Evolutionary conservation across 2,113 vertebrate species (phyloP), one percentile per base, ranked within the genome.

Genomic region (Melanotaenia duboulayi): DNA sequence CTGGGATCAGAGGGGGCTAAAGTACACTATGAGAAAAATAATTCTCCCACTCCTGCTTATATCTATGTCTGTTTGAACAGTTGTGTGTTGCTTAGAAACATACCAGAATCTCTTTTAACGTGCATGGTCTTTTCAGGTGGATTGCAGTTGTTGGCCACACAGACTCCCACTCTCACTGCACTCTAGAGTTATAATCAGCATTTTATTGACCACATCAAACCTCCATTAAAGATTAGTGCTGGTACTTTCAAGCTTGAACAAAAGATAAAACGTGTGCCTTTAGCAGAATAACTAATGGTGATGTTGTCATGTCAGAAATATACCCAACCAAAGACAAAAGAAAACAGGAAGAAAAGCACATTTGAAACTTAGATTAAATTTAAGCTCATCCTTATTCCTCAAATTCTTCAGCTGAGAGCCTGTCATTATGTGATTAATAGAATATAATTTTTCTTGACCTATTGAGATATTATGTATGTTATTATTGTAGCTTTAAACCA

Each of bases 71-170:
- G 55, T 77, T 78, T 84, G 71, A 76, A 54, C 63, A 67, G 79
- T 71, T 81, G 72, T 80, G 84, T 82, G 85, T 90, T 90, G 83
- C 90, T 89, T 89, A 85, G 91, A 85, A 90, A 90, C 89, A 74
- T 84, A 49, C 46, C 49, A 55, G 80, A 58, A 78, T 63, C 67
- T 87, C 72, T 80, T 81, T 85, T 58, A 82, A 79, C 7, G 32
- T 9, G 8, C 52, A 20, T 56, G 73, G 56, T 84, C 60, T 73
- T 80, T 84, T 83, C 78, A 90, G 9, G 74, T 78, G n/a, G 57
- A 88, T 76, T 62, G 72, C 68, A 32, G 81, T 85, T 85, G 65
- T 62, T 83, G 60, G 67, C 74, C 52, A 78, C 71, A 64, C 37
- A 42, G 58, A 84, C 86, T 88, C 86, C 87, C 74, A 90, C 52